phyloP scores from a whole-genome alignment of 2,797 vertebrate genomes.

The Momotus momota region DNA sequence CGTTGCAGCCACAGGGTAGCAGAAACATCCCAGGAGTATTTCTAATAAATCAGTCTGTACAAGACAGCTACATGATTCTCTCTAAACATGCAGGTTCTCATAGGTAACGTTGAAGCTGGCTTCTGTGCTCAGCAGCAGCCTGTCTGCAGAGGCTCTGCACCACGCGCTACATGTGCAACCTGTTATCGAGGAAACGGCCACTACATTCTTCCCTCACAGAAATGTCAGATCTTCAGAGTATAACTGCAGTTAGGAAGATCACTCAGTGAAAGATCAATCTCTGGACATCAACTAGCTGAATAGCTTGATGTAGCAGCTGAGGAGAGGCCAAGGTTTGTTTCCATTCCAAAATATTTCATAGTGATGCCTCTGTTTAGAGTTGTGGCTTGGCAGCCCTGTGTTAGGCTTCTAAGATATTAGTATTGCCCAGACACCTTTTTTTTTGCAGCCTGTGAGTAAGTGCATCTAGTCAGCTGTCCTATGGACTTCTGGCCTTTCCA shows the following conservation, averaged over 20 bases:
- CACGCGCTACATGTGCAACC: accelerated
- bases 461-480: neutral
- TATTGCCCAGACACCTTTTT: neutral
- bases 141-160: neutral
- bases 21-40: neutral
- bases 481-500: neutral
- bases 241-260: neutral
- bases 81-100: neutral
- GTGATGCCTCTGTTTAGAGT: neutral
- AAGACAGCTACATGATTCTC: neutral
- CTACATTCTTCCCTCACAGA: neutral
- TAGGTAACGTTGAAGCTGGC: too few species aligned
- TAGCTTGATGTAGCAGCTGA: neutral
- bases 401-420: neutral
- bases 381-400: neutral
- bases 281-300: neutral
- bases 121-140: neutral
- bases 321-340: neutral
- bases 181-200: neutral
- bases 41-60: neutral
- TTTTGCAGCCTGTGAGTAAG: neutral
- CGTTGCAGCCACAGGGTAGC: neutral
- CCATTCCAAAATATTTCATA: neutral
- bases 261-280: neutral
- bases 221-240: neutral